Evolutionary conservation across 2,113 vertebrate species (phyloP), one percentile per base, ranked within the genome.

Genomic region (Callipepla californica): DNA sequence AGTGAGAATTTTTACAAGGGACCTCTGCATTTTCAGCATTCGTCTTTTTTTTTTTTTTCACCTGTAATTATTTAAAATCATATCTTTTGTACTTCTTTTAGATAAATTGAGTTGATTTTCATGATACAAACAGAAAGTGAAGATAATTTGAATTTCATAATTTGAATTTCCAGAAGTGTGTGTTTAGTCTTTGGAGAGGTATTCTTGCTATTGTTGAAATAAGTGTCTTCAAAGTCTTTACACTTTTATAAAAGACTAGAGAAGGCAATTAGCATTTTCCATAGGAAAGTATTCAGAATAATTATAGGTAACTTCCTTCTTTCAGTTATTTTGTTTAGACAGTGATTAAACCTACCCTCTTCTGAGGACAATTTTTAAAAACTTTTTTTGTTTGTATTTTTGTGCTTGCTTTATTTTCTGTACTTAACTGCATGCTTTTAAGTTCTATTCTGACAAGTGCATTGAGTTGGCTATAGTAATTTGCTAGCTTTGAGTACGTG

Each of bases 391-490:
- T 47, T 36, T 18, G 0, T 85, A 36, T 93, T 69, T 93, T 17
- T 83, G 26, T 74, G 76, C 65, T 88, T 86, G 57, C 92, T 94
- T 92, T 93, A 88, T 95, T 94, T 92, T 78, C 79, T 83, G 7
- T 91, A 85, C 87, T 80, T 80, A 85, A 85, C 65, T 88, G 76
- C 80, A 40, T 95, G 85, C 80, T 94, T 96, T 88, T 95, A 94
- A 90, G n/a, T 92, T 94, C 87, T 92, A 78, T 92, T 85, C 87
- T 90, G 76, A 67, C 40, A 85, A 92, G 30, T 68, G 68, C 72
- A 45, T 75, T 78, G 85, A 80, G 61, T 89, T 47, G 47, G 30
- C 63, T 80, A 6, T 74, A 53, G 63, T 83, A 86, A 80, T 88
- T 88, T 90, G 44, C 44, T 70, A 83, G 47, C 36, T 91, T 68